Evolutionary conservation across 2,888 invertebrate genomes (phyloP).

Genomic region (Temnothorax rugatulus): DNA sequence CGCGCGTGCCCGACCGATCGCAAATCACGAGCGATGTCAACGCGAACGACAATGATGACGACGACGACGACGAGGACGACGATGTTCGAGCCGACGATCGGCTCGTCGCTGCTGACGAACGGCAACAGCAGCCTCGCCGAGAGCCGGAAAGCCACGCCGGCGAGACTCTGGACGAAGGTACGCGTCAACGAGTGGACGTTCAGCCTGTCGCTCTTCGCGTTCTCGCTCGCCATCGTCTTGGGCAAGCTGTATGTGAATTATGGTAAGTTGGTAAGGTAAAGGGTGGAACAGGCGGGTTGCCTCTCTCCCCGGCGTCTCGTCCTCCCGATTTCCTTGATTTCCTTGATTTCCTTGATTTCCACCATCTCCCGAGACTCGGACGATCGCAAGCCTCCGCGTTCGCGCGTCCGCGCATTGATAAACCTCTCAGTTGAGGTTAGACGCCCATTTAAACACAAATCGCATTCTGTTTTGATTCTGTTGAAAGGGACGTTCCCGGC

Average conservation of each 20-base stretch:
- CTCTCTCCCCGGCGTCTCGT: not conserved
- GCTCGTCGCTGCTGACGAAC: constrained; percentile 19
- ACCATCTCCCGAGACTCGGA: not conserved
- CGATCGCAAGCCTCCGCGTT: not conserved
- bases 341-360: not conserved
- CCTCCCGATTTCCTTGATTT: not conserved
- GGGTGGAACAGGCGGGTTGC: not conserved
- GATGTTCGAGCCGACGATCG: constrained; percentile 39
- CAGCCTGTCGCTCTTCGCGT: constrained; percentile 73
- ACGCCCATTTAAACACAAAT: not conserved
- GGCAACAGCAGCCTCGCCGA: constrained; percentile 23
- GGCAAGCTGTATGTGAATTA: constrained; percentile 79
- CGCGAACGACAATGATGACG: not conserved
- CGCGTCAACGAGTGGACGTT: constrained; percentile 79
- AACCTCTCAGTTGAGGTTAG: constrained; percentile 28
- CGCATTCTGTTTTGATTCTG: constrained; percentile 35
- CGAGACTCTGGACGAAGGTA: constrained; percentile 67
- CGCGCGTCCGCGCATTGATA: not conserved
- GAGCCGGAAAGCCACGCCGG: not conserved
- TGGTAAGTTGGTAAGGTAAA: constrained; percentile 79
- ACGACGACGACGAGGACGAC: not conserved
- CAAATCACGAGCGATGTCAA: not conserved
- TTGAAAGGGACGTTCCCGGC: constrained; percentile 27
- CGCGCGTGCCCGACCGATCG: not conserved
- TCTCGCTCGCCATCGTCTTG: constrained; percentile 76